Conservation (phyloP, 2,888 invertebrate species). For the Heteromyza rotundicornis region DNA sequence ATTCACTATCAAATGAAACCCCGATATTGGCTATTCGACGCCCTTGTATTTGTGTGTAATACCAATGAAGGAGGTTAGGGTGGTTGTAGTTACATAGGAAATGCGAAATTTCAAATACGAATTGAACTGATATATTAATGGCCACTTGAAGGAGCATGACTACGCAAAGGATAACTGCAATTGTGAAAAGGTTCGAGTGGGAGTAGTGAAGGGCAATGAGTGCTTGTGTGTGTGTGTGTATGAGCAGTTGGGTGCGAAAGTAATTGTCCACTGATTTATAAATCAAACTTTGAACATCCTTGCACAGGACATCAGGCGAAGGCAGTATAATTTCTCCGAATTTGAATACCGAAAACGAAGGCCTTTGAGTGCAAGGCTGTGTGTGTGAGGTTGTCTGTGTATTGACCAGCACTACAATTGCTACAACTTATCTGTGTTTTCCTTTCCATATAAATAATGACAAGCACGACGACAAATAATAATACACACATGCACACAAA, state of each 20-base stretch:
- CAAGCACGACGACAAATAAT: conserved; percentile 57
- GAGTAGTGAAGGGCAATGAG: conserved; percentile 9
- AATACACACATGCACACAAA: conserved; percentile 35
- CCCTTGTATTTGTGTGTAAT: background rate
- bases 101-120: conserved; percentile 57
- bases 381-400: conserved; percentile 18
- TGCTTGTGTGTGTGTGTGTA: background rate
- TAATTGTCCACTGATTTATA: conserved; percentile 46
- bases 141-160: conserved; percentile 43
- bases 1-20: too few relatives aligned
- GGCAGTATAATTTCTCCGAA: background rate
- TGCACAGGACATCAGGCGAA: conserved; percentile 24
- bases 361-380: conserved; percentile 14
- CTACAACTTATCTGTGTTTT: conserved; percentile 30
- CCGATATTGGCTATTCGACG: too few relatives aligned
- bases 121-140: conserved; percentile 61
- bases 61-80: conserved; percentile 15
- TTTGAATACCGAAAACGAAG: too few relatives aligned
- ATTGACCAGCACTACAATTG: conserved; percentile 12
- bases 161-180: conserved; percentile 22
- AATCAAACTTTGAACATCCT: conserved; percentile 42
- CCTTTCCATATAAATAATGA: conserved; percentile 56
- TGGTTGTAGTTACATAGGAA: conserved; percentile 36
- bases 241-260: conserved; percentile 19
- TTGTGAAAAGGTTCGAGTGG: too few relatives aligned